Percentiles rank a stretch among this genome's conserved stretches.
Evolutionary conservation across 2,888 invertebrate genomes (phyloP).

Genomic region (Hipparchia sbordonii): DNA sequence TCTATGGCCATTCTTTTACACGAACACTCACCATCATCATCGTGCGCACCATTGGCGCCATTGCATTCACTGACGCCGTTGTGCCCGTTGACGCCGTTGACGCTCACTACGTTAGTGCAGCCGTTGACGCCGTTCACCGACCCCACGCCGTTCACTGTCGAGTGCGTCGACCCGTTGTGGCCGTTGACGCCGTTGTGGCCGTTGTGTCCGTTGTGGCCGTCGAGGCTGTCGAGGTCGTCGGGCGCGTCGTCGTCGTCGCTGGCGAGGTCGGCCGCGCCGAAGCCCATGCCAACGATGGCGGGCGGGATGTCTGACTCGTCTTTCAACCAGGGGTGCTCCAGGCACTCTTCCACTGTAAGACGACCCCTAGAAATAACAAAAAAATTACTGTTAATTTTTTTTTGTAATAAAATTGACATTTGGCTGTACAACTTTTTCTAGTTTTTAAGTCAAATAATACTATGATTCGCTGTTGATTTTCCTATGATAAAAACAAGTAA

Average conservation of each 20-base stretch:
- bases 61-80: conserved; percentile 52
- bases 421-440: too few relatives aligned
- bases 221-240: conserved; percentile 46
- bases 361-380: conserved; percentile 85
- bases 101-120: conserved; percentile 1
- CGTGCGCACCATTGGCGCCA: conserved; percentile 63
- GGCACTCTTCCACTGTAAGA: conserved; percentile 93
- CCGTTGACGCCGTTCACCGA: conserved; percentile 45
- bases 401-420: too few relatives aligned
- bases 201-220: conserved; percentile 47
- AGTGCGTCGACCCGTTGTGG: conserved; percentile 38
- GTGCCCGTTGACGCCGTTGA: conserved; percentile 47
- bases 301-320: conserved; percentile 82
- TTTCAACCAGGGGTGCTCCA: conserved; percentile 95
- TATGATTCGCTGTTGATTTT: too few relatives aligned
- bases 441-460: too few relatives aligned
- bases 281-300: conserved; percentile 73
- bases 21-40: conserved; percentile 58
- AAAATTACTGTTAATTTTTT: not conserved
- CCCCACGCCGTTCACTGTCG: conserved; percentile 40
- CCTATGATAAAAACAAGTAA: too few relatives aligned
- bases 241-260: conserved; percentile 61
- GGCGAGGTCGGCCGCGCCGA: conserved; percentile 55
- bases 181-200: conserved; percentile 50
- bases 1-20: too few relatives aligned